Conservation (phyloP, 2,797 vertebrate genomes). For the Anas georgica region DNA sequence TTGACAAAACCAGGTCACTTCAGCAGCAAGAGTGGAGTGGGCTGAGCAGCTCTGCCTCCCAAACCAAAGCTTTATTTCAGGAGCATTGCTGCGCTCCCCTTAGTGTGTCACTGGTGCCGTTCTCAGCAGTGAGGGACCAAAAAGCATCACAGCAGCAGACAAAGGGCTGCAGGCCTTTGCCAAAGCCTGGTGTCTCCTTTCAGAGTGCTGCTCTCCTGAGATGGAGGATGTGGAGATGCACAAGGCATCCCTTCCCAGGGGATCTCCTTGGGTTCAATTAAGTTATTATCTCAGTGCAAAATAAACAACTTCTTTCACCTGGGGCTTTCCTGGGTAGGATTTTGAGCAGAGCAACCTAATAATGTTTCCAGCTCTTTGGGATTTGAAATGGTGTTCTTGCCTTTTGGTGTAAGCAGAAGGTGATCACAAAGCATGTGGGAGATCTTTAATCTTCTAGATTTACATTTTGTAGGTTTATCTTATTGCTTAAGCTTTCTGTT, state of each 20-base stretch:
- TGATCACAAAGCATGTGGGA: background rate
- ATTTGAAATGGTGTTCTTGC: background rate
- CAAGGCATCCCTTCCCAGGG: background rate
- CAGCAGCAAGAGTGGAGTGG: constrained; percentile 32
- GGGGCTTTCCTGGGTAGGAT: background rate
- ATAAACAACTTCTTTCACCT: background rate
- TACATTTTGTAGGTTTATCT: background rate
- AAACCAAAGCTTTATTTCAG: constrained; percentile 17
- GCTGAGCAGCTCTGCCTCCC: constrained; percentile 29
- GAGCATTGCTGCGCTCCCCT: background rate
- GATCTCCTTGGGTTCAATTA: background rate
- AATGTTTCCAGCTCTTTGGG: background rate
- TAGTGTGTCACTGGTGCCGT: background rate
- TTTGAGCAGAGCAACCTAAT: background rate
- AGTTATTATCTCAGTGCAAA: background rate
- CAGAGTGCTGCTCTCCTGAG: background rate
- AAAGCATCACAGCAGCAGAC: background rate
- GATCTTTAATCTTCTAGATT: constrained; percentile 10
- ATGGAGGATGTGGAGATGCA: background rate
- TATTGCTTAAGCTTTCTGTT: background rate
- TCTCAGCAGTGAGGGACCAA: background rate
- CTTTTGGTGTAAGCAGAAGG: background rate
- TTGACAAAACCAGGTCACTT: constrained; percentile 67
- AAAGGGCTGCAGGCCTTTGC: background rate
- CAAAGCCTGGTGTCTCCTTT: background rate